Percentiles rank a stretch among this genome's conserved stretches.
Conservation (phyloP, 2,113 vertebrate species). For the Anthoscopus minutus region DNA sequence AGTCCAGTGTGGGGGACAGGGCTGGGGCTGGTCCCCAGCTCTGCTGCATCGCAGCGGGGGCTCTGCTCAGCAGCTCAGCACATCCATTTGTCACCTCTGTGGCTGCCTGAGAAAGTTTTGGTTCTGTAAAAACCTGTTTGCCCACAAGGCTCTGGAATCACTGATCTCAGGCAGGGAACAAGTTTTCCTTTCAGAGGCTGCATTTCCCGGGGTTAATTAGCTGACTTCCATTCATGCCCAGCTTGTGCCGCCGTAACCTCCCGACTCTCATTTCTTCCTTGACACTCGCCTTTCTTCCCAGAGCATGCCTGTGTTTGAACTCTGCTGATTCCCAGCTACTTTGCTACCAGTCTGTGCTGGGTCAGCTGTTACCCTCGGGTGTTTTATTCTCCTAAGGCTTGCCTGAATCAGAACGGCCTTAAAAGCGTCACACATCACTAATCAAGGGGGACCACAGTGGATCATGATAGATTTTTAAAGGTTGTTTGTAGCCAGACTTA, state of each 20-base stretch:
- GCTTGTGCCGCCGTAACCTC: not conserved
- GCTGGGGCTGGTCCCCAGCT: not conserved
- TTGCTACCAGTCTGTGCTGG: not conserved
- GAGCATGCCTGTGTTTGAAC: not conserved
- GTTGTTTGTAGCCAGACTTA: not conserved
- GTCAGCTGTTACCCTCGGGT: not conserved
- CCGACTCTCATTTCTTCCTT: not conserved
- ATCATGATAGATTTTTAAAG: not conserved
- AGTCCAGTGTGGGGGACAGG: not conserved
- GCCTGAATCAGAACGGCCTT: not conserved
- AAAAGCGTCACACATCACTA: not conserved
- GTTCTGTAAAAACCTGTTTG: not conserved
- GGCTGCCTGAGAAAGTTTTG: conserved; percentile 21
- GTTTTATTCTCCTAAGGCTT: not conserved
- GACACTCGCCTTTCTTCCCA: not conserved
- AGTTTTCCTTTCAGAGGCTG: not conserved
- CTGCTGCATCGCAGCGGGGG: not conserved
- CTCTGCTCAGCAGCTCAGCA: not conserved
- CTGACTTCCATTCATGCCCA: not conserved
- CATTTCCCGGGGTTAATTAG: conserved; percentile 20
- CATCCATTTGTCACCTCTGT: not conserved
- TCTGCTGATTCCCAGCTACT: not conserved
- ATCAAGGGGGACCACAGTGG: not conserved
- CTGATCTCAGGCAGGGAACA: not conserved
- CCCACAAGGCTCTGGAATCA: not conserved